Evolutionary conservation across 23 tunicate species (phyloP).

Genomic region (Diplosoma virens): DNA sequence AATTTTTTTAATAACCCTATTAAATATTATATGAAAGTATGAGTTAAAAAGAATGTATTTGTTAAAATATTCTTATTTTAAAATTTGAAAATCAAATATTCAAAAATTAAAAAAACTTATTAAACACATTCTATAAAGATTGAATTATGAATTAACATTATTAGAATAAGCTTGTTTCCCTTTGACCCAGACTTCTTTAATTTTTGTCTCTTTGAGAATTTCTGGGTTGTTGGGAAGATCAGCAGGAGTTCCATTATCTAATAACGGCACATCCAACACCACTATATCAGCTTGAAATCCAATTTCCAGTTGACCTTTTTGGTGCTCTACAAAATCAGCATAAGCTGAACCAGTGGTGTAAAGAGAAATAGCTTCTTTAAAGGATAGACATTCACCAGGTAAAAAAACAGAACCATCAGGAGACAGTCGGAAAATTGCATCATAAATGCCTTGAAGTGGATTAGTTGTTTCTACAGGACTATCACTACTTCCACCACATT

Average conservation of each 20-base stretch:
- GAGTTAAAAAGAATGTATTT: no score
- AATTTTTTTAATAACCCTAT: no score
- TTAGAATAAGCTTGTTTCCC: constrained; percentile 23
- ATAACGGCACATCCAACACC: constrained; percentile 52
- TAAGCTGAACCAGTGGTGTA: constrained; percentile 81
- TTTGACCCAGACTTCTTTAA: constrained; percentile 65
- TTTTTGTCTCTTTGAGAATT: constrained; percentile 34
- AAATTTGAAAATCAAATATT: no score
- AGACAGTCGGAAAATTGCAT: constrained; percentile 63
- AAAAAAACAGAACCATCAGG: constrained; percentile 47
- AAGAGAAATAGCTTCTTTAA: constrained; percentile 74
- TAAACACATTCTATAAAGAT: no score
- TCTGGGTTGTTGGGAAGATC: constrained; percentile 65
- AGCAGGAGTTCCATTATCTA: constrained; percentile 31
- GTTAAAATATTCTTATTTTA: no score
- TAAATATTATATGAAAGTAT: no score
- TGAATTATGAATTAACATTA: background rate
- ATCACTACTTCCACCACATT: constrained; percentile 92
- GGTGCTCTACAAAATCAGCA: constrained; percentile 58
- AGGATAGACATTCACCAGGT: constrained; percentile 59
- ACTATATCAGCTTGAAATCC: constrained; percentile 82
- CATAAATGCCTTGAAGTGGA: constrained; percentile 79
- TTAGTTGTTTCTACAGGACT: constrained; percentile 68
- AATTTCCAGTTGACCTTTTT: constrained; percentile 51
- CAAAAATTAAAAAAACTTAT: no score